phyloP scores from a whole-genome alignment of 1,140 invertebrate genomes.

The Brachionus plicatilis region DNA sequence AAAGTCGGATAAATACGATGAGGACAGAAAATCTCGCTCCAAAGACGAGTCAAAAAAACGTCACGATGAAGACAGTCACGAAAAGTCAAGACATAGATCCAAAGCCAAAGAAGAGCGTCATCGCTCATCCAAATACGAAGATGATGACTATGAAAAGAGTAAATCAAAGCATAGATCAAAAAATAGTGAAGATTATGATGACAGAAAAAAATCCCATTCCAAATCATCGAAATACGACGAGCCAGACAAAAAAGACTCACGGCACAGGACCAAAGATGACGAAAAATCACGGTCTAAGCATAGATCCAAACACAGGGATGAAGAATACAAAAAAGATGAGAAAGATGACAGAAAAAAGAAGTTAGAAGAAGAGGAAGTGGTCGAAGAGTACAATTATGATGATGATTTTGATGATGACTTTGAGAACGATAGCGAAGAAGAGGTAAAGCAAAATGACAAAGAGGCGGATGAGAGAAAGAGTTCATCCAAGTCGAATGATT shows the following conservation, averaged over 20 bases:
- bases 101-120: neutral
- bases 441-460: neutral
- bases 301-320: neutral
- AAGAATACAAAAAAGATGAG: neutral
- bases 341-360: neutral
- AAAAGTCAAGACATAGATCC: neutral
- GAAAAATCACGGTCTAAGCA: neutral
- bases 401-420: conserved; percentile 30
- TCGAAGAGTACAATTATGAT: conserved; percentile 15
- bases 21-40: neutral
- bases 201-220: neutral
- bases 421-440: neutral
- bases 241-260: neutral
- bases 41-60: neutral
- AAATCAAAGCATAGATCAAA: neutral
- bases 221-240: neutral
- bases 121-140: neutral
- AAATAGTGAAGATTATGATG: neutral
- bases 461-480: neutral
- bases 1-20: conserved; percentile 3
- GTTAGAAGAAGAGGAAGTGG: neutral
- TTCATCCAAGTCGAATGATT: neutral
- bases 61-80: neutral
- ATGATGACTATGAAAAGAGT: neutral
- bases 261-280: neutral